A percentile compares a stretch with the other conserved stretches of the same genome.
Evolutionary conservation across 2,888 invertebrate genomes (phyloP).

Genomic region (Arrhopalites spinosus): DNA sequence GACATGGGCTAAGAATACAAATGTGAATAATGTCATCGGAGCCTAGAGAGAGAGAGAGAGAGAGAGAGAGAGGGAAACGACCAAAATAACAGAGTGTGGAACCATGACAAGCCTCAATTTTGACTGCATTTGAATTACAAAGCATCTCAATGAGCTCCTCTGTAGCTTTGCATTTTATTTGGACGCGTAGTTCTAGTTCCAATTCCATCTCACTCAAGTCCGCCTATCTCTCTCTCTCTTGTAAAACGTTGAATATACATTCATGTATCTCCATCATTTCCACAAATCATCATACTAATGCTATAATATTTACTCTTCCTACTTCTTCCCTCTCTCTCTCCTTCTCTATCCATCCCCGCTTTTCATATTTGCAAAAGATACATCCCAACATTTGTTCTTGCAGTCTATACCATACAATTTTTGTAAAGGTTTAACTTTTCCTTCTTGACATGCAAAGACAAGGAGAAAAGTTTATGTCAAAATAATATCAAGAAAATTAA

Average conservation of each 20-base stretch:
- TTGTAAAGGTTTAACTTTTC: too few species aligned
- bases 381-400: too few species aligned
- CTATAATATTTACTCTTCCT: not conserved
- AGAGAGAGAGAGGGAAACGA: too few species aligned
- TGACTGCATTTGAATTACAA: constrained; percentile 45
- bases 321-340: not conserved
- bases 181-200: not conserved
- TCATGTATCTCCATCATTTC: constrained; percentile 4
- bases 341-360: not conserved
- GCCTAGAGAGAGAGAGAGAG: too few species aligned
- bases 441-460: too few species aligned
- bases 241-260: not conserved
- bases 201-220: not conserved
- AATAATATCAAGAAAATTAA: too few species aligned
- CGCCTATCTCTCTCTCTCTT: not conserved
- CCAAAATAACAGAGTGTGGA: constrained; percentile 34
- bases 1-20: constrained; percentile 29
- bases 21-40: constrained; percentile 36
- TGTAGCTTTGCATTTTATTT: not conserved
- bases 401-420: too few species aligned
- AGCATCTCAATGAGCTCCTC: constrained; percentile 32
- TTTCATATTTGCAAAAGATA: not conserved
- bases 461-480: too few species aligned
- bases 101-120: constrained; percentile 42
- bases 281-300: not conserved